Evolutionary conservation across 2,797 vertebrate species (phyloP).

Genomic region (Onychomys arenicola): DNA sequence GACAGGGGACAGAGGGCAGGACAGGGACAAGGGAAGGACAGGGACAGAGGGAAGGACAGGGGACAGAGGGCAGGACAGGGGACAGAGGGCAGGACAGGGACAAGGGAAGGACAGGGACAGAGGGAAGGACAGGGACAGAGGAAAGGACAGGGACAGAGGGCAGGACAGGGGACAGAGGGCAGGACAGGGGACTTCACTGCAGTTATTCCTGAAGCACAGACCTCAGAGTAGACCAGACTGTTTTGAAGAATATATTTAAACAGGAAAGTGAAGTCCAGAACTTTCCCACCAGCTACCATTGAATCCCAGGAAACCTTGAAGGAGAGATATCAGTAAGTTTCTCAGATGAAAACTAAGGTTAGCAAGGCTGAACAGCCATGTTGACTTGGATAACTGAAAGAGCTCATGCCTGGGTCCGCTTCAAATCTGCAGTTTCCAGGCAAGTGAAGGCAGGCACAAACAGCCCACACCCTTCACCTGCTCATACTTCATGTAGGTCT

Average conservation of each 20-base stretch:
- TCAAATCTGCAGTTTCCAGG: neutral
- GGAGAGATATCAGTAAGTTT: neutral
- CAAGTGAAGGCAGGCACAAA: neutral
- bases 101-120: neutral
- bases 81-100: neutral
- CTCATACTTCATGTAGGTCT: neutral
- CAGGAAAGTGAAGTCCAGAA: neutral
- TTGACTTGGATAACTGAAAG: neutral
- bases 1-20: neutral
- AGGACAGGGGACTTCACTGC: neutral
- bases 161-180: neutral
- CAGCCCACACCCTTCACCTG: neutral
- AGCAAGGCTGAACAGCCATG: neutral
- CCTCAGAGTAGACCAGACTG: neutral
- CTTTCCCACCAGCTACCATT: neutral
- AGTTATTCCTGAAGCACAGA: neutral
- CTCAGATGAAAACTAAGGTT: neutral
- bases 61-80: too few species aligned
- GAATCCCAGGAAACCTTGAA: neutral
- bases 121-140: neutral
- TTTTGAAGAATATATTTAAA: neutral
- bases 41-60: neutral
- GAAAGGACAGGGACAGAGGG: neutral
- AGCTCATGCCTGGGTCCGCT: neutral
- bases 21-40: neutral